Evolutionary conservation across 92 coral and sea anemone species (phyloP), one percentile per base, ranked within the genome.

Genomic region (Siderastrea radians): DNA sequence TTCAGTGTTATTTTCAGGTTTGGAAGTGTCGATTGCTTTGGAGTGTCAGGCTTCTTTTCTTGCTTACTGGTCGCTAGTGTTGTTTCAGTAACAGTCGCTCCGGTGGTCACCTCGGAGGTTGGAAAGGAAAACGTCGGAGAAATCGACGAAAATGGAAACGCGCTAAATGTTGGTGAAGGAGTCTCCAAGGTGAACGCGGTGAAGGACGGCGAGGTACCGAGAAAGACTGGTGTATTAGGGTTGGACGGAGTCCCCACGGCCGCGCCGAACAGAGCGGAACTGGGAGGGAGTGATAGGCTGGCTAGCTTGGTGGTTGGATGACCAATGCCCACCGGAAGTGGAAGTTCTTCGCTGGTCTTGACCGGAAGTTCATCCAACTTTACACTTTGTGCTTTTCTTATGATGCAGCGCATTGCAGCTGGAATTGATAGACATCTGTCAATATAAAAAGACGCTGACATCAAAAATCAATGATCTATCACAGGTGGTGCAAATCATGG

Each of bases 341-440:
- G 85, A 71, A 72, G 88, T 48, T 78, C 84, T 14, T 85, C 90
- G 73, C 90, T 94, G 38, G 84, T 68, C 63, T 93, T 94, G 75
- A 92, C 96, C 15, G 96, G 94, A 44, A 90, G 93, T 81, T 95
- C 99, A 55, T 92, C 96, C 11, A 95, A 82, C 78, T 89, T 94
- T 61, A 94, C 89, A 68, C 93, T 94, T 60, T 94, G 90, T 26
- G 98, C 99, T 86, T 98, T 98, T 66, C 94, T 92, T 79, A 98
- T 96, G 70, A 98, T 88, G 76, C 97, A 94, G 5, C 95, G 96
- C 99, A 98, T 98, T 6, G 98, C 86, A 13, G 97, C 98, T 16
- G 99, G 99, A 85, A 95, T 93, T 49, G 99, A 98, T 19, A 96
- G 92, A 77, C 98, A 98, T 83, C 99, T 98, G 79, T 45, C 66